Evolutionary conservation across 2,888 invertebrate species (phyloP).

Genomic region (Idaea dimidiata): DNA sequence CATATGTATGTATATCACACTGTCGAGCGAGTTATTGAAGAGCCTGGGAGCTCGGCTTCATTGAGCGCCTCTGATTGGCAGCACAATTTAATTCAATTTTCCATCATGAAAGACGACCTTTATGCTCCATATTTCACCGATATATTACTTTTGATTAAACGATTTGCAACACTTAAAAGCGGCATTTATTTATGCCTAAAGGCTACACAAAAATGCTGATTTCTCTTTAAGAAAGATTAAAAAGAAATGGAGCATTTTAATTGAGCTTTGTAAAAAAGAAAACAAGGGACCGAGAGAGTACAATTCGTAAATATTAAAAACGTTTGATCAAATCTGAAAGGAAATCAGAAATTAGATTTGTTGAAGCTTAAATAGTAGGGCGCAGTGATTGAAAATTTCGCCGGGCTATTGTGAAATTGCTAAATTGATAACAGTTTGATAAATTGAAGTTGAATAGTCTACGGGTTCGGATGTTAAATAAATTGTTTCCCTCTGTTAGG

Average conservation of each 20-base stretch:
- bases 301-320: slow-evolving; percentile 1
- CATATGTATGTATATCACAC: background rate
- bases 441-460: slow-evolving; percentile 23
- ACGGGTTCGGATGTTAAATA: slow-evolving; percentile 23
- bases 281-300: slow-evolving; percentile 18
- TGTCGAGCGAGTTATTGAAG: background rate
- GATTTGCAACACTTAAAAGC: background rate
- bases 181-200: background rate
- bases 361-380: background rate
- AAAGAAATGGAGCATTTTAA: slow-evolving; percentile 15
- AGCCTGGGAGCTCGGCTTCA: slow-evolving; percentile 25
- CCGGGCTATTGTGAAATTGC: slow-evolving; percentile 19
- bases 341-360: background rate
- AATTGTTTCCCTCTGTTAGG: slow-evolving; percentile 27
- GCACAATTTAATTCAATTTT: slow-evolving; percentile 59
- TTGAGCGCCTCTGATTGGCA: slow-evolving; percentile 43
- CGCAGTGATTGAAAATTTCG: slow-evolving; percentile 6
- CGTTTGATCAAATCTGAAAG: slow-evolving; percentile 13
- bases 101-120: background rate
- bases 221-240: background rate
- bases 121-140: background rate
- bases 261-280: slow-evolving; percentile 23
- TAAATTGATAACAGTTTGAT: slow-evolving; percentile 29
- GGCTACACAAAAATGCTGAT: background rate
- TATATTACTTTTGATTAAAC: background rate